These are phyloP conservation scores for Amphilophus citrinellus DNA, from an alignment of 2,113 vertebrate genomes.

Conservation along the genomic window DNA sequence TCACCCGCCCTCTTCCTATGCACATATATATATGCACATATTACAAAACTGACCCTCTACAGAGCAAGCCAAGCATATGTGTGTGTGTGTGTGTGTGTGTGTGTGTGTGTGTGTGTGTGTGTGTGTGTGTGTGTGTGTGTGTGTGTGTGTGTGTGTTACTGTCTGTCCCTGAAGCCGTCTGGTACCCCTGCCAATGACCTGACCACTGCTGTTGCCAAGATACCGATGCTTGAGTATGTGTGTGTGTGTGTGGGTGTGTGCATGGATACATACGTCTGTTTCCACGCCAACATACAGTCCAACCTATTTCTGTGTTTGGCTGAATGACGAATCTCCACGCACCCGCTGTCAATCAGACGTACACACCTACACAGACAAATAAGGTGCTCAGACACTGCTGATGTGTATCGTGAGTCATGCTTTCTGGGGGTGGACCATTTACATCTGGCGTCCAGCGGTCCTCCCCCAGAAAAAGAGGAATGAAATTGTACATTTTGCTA, in stretches of 20 bases:
- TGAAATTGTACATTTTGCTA: not conserved
- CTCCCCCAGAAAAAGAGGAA: not conserved
- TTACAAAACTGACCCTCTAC: conserved; percentile 3
- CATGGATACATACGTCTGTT: not conserved
- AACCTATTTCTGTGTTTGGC: conserved; percentile 13
- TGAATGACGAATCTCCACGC: conserved; percentile 25
- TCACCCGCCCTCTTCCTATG: not conserved
- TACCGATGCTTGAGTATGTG: conserved; percentile 21
- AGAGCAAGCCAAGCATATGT: not conserved
- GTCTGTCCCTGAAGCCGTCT: conserved; percentile 66
- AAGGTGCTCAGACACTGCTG: not conserved
- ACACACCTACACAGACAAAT: conserved; percentile 28
- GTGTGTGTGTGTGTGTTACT: conserved; percentile 12
- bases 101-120: not conserved
- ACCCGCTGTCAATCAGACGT: conserved; percentile 13
- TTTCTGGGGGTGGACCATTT: conserved; percentile 38
- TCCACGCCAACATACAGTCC: not conserved
- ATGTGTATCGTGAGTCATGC: conserved; percentile 43
- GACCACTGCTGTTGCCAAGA: conserved; percentile 67
- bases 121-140: conserved; percentile 20
- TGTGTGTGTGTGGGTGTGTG: conserved; percentile 17
- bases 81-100: too few relatives aligned
- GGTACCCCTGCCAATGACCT: conserved; percentile 68
- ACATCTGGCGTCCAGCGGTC: conserved; percentile 11
- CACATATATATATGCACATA: not conserved